Evolutionary conservation across 2,113 vertebrate genomes (phyloP).

Genomic region (Bujurquina vittata): DNA sequence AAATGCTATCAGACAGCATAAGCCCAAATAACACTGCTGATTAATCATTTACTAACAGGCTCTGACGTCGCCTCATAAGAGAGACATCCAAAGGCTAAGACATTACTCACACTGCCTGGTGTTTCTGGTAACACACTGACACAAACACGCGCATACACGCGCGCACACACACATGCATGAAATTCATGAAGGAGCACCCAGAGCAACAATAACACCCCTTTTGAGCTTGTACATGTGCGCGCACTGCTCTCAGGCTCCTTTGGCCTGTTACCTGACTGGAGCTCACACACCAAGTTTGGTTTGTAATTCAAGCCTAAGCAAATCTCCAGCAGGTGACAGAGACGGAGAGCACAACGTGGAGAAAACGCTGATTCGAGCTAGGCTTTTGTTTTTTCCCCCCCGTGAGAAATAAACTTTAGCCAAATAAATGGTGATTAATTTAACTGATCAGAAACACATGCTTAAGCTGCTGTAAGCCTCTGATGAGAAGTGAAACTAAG

Average conservation of each 20-base stretch:
- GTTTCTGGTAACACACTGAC: conserved; percentile 40
- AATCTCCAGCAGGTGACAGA: conserved; percentile 60
- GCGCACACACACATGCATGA: not conserved
- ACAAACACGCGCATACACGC: not conserved
- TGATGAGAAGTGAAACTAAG: conserved; percentile 50
- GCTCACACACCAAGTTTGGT: conserved; percentile 47
- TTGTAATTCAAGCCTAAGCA: conserved; percentile 51
- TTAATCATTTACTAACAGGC: conserved; percentile 70
- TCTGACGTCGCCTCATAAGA: conserved; percentile 59
- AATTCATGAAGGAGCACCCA: not conserved
- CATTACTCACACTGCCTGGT: conserved; percentile 55
- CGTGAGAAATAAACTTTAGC: conserved; percentile 51
- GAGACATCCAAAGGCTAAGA: conserved; percentile 64
- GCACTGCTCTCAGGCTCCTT: conserved; percentile 32
- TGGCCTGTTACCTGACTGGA: conserved; percentile 42
- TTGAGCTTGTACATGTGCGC: not conserved
- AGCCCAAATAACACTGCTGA: conserved; percentile 62
- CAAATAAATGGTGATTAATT: conserved; percentile 69
- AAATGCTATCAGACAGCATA: conserved; percentile 65
- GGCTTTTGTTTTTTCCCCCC: conserved; percentile 9
- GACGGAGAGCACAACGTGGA: conserved; percentile 15
- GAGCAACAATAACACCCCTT: conserved; percentile 13
- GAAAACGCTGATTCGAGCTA: conserved; percentile 19
- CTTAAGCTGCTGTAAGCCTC: conserved; percentile 27
- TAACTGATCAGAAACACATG: conserved; percentile 73